Evolutionary conservation across 2,113 vertebrate species (phyloP).

Genomic region (Bettongia penicillata): DNA sequence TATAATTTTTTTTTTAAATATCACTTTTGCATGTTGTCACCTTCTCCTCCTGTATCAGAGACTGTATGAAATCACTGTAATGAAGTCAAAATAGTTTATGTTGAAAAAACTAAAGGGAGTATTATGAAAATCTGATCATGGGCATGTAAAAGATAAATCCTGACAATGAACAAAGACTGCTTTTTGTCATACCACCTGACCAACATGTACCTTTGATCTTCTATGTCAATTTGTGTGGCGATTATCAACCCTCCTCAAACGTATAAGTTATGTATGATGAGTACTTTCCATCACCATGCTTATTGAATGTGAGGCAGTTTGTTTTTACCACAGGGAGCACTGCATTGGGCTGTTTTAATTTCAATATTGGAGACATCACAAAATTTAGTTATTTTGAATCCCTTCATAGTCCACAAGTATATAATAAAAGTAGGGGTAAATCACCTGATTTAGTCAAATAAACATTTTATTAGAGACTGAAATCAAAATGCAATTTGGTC

Average conservation of each 20-base stretch:
- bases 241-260: not conserved
- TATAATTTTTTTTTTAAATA: not conserved
- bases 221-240: not conserved
- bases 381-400: not conserved
- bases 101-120: not conserved
- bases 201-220: not conserved
- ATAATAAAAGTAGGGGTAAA: not conserved
- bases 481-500: not conserved
- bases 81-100: not conserved
- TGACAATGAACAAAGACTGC: not conserved
- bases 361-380: not conserved
- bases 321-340: not conserved
- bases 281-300: not conserved
- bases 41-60: conserved; percentile 50
- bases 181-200: not conserved
- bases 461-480: not conserved
- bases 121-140: not conserved
- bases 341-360: not conserved
- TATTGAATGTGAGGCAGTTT: not conserved
- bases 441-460: not conserved
- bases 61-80: conserved; percentile 36
- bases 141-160: not conserved
- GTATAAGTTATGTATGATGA: not conserved
- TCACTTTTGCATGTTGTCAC: conserved; percentile 80
- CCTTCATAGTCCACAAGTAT: not conserved